Evolutionary conservation across 1,140 invertebrate genomes (phyloP).

Genomic region (Bombus polaris): DNA sequence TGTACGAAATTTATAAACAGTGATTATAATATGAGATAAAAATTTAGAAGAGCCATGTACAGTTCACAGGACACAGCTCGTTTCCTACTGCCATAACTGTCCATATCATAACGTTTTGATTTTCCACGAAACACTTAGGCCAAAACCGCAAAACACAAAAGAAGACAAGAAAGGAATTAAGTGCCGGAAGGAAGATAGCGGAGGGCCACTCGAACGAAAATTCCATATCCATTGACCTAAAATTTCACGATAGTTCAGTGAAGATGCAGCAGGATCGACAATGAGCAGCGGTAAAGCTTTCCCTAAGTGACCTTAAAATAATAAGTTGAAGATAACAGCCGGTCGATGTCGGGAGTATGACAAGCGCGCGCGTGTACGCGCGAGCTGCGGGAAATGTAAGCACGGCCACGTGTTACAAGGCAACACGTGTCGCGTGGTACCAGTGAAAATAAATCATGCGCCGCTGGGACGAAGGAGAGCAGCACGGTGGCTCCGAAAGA

Average conservation of each 20-base stretch:
- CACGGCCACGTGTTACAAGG: conserved; percentile 69
- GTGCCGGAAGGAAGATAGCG: neutral
- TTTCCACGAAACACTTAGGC: neutral
- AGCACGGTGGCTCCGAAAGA: conserved; percentile 34
- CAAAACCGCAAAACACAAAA: neutral
- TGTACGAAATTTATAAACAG: neutral
- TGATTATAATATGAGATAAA: neutral
- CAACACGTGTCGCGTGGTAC: conserved; percentile 73
- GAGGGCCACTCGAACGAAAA: neutral
- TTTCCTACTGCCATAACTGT: neutral
- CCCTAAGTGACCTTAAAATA: conserved; percentile 61
- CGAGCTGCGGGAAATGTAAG: conserved; percentile 63
- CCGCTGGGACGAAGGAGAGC: conserved; percentile 37
- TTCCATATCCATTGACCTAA: neutral
- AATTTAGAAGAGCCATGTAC: neutral
- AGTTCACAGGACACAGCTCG: neutral
- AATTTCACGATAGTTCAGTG: neutral
- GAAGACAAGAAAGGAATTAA: neutral
- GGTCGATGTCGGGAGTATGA: conserved; percentile 44
- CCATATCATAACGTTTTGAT: neutral
- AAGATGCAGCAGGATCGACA: neutral
- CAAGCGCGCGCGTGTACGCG: conserved; percentile 37
- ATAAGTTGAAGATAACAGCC: conserved; percentile 61
- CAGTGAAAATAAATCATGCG: conserved; percentile 73
- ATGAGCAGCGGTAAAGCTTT: conserved; percentile 2